Evolutionary conservation across 2,113 vertebrate genomes (phyloP).

Genomic region (Boulengeromyrus knoepffleri): DNA sequence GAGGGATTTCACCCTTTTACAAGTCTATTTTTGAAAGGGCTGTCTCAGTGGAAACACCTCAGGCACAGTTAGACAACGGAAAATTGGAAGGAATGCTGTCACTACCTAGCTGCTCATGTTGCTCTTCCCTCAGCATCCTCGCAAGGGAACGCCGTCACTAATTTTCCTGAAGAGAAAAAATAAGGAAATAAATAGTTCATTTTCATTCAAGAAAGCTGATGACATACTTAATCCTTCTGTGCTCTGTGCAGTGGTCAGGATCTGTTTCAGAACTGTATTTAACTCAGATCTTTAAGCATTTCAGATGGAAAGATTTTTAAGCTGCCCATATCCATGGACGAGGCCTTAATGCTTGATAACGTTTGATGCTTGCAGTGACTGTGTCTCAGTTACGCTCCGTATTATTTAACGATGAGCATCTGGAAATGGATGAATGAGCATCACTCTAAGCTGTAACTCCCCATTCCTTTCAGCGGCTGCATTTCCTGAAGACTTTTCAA

Average conservation of each 20-base stretch:
- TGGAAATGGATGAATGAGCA: not conserved
- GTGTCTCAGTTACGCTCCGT: not conserved
- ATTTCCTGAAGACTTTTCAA: slow-evolving; percentile 89
- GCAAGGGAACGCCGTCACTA: not conserved
- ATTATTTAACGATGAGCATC: not conserved
- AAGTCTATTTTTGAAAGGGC: not conserved
- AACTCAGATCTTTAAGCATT: not conserved
- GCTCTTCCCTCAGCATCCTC: not conserved
- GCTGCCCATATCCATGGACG: not conserved
- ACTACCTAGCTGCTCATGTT: not conserved
- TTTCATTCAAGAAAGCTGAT: not conserved
- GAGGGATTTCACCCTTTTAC: not conserved
- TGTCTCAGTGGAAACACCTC: not conserved
- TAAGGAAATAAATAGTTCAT: not conserved
- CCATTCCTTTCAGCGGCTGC: slow-evolving; percentile 54
- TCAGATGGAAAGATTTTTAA: not conserved
- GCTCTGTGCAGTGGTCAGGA: not conserved
- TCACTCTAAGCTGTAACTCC: not conserved
- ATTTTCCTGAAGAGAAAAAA: not conserved
- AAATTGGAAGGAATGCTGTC: not conserved
- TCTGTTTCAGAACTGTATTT: not conserved
- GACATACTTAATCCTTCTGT: not conserved
- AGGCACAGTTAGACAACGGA: not conserved
- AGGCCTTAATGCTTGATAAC: not conserved
- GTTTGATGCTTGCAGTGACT: not conserved